phyloP scores from a whole-genome alignment of 2,888 invertebrate genomes.

The Sturmia bella region DNA sequence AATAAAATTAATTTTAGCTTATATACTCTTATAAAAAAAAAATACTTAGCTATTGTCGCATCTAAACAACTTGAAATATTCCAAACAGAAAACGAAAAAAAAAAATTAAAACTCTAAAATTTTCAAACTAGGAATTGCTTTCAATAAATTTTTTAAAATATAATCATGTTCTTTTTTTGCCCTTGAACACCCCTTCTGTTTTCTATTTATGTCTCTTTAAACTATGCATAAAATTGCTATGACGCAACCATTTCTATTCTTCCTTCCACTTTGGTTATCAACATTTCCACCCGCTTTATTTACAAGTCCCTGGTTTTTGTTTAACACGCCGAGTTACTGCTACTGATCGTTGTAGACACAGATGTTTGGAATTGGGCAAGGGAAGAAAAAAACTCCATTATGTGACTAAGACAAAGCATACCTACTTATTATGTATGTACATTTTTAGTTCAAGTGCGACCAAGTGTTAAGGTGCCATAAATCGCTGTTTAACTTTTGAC shows the following conservation, averaged over 20 bases:
- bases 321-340: neutral
- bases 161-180: too few relatives aligned
- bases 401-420: conserved; percentile 61
- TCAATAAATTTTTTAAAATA: too few relatives aligned
- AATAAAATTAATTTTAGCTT: too few relatives aligned
- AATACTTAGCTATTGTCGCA: too few relatives aligned
- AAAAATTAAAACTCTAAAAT: too few relatives aligned
- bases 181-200: too few relatives aligned
- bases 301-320: conserved; percentile 22
- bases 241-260: neutral
- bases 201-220: too few relatives aligned
- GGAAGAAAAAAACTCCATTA: conserved; percentile 36
- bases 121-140: too few relatives aligned
- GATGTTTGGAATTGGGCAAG: neutral
- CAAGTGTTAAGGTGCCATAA: conserved; percentile 67
- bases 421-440: conserved; percentile 24
- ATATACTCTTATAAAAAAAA: too few relatives aligned
- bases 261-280: conserved; percentile 36
- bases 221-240: conserved; percentile 55
- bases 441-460: conserved; percentile 59
- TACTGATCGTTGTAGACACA: neutral
- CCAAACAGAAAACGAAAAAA: too few relatives aligned
- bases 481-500: conserved; percentile 64
- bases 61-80: too few relatives aligned
- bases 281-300: neutral